phyloP scores from a whole-genome alignment of 2,797 vertebrate genomes.

The Tenualosa thibaudeaui region DNA sequence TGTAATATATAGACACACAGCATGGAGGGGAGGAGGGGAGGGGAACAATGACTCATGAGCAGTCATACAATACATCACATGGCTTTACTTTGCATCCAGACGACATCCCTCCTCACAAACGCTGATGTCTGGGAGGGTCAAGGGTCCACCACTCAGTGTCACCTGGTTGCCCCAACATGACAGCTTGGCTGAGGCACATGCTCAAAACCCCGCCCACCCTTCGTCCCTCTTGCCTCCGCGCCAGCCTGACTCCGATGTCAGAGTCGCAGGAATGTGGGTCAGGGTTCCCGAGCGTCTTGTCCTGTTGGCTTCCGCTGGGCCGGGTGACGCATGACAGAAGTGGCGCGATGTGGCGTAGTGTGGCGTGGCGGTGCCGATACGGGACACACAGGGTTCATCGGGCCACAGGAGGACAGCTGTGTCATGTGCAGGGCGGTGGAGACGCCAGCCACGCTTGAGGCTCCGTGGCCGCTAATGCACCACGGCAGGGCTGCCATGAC shows the following conservation, averaged over 20 bases:
- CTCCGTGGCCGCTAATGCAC: not conserved
- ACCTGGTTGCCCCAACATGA: constrained; percentile 68
- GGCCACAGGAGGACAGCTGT: constrained; percentile 16
- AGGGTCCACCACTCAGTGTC: constrained; percentile 68
- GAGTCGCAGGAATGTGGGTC: constrained; percentile 28
- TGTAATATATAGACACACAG: not conserved
- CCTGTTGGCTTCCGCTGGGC: not conserved
- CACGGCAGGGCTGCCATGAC: not conserved
- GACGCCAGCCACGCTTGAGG: not conserved
- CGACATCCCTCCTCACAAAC: not conserved
- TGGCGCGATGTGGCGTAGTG: not conserved
- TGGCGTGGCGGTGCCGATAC: not conserved
- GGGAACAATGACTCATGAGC: not conserved
- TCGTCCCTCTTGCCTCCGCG: not conserved
- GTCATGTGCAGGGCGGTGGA: not conserved
- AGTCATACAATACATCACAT: constrained; percentile 1
- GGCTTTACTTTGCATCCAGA: constrained; percentile 10
- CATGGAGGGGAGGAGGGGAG: not conserved
- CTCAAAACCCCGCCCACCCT: constrained; percentile 48
- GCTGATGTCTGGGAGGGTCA: constrained; percentile 44
- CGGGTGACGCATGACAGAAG: not conserved
- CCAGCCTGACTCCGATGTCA: not conserved
- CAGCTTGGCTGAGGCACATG: constrained; percentile 67
- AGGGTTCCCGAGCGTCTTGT: constrained; percentile 21
- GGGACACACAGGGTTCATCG: not conserved